Evolutionary conservation across 2,797 vertebrate species (phyloP).

Genomic region (Rhynchonycteris naso): DNA sequence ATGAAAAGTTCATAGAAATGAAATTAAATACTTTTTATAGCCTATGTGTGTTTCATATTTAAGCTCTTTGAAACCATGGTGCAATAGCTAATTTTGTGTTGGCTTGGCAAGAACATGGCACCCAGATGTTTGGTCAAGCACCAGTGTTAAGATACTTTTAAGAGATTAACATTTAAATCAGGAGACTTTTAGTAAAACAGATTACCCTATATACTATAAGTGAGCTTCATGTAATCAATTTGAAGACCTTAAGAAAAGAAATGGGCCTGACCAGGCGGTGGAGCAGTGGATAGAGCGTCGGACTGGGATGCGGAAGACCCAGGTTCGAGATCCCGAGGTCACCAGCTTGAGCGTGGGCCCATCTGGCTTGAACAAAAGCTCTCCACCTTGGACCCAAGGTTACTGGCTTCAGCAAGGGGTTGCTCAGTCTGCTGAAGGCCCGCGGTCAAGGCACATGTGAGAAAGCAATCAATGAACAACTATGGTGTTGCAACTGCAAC

Average conservation of each 20-base stretch:
- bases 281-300: too few species aligned
- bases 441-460: too few species aligned
- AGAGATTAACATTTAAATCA: neutral
- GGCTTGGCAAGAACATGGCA: neutral
- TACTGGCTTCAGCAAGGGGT: too few species aligned
- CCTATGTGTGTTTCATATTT: neutral
- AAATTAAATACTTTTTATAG: neutral
- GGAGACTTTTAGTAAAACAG: neutral
- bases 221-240: neutral
- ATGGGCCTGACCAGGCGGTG: too few species aligned
- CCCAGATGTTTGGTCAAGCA: neutral
- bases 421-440: too few species aligned
- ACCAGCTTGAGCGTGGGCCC: too few species aligned
- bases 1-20: neutral
- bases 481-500: too few species aligned
- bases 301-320: too few species aligned
- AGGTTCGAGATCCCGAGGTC: too few species aligned
- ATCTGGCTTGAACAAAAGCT: too few species aligned
- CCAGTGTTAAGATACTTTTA: neutral
- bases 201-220: neutral
- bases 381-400: too few species aligned
- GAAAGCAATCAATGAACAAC: too few species aligned
- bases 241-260: neutral
- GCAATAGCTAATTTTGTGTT: neutral
- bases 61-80: neutral